Evolutionary conservation across 2,888 invertebrate genomes (phyloP).

Genomic region (Drosophila testacea): DNA sequence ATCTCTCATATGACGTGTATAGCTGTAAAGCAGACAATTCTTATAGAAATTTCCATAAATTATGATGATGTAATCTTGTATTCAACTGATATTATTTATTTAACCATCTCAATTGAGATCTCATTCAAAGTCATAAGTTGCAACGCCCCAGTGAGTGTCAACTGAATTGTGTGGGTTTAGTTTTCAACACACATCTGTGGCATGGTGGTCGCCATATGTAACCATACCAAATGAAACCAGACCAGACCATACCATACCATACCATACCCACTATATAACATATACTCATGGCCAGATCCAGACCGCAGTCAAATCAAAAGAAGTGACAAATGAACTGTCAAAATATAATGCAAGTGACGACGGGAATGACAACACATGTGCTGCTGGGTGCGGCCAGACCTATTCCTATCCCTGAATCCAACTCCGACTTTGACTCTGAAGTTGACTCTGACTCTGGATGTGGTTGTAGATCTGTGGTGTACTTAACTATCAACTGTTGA

Average conservation of each 20-base stretch:
- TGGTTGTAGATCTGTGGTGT: constrained; percentile 17
- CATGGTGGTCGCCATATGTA: constrained; percentile 57
- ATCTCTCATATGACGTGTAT: too few relatives aligned
- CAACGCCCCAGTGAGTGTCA: constrained; percentile 25
- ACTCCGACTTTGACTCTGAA: not conserved
- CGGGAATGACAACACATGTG: constrained; percentile 68
- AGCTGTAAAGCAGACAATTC: too few relatives aligned
- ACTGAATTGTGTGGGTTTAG: constrained; percentile 42
- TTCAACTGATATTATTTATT: constrained; percentile 5
- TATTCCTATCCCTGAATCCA: constrained; percentile 10
- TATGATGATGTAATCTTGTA: not conserved
- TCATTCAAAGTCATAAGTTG: constrained; percentile 6
- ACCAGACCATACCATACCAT: not conserved
- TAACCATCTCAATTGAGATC: constrained; percentile 43
- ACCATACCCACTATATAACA: not conserved
- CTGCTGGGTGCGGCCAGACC: constrained; percentile 57
- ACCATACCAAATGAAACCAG: constrained; percentile 22
- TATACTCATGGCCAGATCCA: constrained; percentile 28
- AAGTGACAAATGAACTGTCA: constrained; percentile 78
- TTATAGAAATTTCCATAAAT: not conserved
- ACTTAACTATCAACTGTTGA: constrained; percentile 61
- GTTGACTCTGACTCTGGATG: not conserved
- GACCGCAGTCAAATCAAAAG: constrained; percentile 69
- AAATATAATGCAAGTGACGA: constrained; percentile 76
- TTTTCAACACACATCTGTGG: constrained; percentile 49